These are phyloP conservation scores for Marronus borbonicus DNA, from an alignment of 2,888 invertebrate species.

Conservation along the genomic window DNA sequence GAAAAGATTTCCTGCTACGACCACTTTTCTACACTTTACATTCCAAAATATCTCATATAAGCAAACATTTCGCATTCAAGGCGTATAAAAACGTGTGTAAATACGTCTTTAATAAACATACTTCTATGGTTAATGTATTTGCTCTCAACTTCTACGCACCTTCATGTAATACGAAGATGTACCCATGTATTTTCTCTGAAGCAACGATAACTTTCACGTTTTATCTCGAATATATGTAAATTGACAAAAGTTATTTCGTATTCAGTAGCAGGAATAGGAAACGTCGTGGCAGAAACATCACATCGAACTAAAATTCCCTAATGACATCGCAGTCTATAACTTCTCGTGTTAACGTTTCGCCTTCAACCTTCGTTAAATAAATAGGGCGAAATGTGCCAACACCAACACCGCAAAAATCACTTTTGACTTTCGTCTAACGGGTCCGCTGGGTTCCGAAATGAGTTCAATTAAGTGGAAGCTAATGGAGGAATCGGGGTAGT, in stretches of 20 bases:
- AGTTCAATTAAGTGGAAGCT: conserved; percentile 14
- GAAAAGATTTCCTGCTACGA: no score
- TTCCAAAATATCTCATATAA: not conserved
- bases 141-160: not conserved
- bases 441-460: not conserved
- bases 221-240: conserved; percentile 8
- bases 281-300: no score
- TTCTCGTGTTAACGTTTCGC: not conserved
- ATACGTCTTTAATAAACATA: not conserved
- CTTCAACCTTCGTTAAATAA: not conserved
- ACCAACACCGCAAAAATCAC: conserved; percentile 12
- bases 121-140: not conserved
- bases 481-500: not conserved
- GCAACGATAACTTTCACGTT: not conserved
- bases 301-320: conserved; percentile 21
- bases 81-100: not conserved
- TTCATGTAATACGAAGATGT: not conserved
- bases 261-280: not conserved
- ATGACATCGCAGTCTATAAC: not conserved
- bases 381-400: not conserved
- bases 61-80: not conserved
- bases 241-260: conserved; percentile 1
- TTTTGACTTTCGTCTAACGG: conserved; percentile 3
- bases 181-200: not conserved
- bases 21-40: no score